A percentile compares a stretch with the other conserved stretches of the same genome.
Conservation (phyloP, 1,140 invertebrate genomes). For the Whitmania pigra region DNA sequence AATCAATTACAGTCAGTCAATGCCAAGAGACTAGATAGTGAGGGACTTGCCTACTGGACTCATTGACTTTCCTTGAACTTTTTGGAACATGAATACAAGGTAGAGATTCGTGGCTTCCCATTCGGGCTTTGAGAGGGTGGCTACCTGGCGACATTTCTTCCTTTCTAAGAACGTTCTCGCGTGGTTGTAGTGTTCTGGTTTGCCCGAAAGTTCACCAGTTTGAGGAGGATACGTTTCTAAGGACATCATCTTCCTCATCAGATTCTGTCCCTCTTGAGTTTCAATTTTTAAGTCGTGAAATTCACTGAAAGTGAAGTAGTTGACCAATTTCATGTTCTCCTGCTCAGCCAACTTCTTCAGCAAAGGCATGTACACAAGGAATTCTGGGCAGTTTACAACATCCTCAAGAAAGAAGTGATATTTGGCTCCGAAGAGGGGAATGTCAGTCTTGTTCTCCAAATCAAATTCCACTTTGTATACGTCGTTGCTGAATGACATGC, state of each 20-base stretch:
- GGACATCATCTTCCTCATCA: constrained; percentile 63
- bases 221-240: constrained; percentile 46
- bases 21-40: too few relatives aligned
- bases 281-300: constrained; percentile 58
- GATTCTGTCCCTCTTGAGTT: constrained; percentile 47
- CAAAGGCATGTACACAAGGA: constrained; percentile 81
- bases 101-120: constrained; percentile 67
- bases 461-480: constrained; percentile 67
- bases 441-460: constrained; percentile 52
- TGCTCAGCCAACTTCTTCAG: constrained; percentile 70
- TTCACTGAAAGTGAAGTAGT: constrained; percentile 61
- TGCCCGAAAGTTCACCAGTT: background rate
- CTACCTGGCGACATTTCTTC: constrained; percentile 27
- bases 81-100: too few relatives aligned
- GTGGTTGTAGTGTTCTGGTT: too few relatives aligned
- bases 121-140: constrained; percentile 71
- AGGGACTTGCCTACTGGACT: background rate
- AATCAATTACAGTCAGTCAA: too few relatives aligned
- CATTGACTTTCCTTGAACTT: background rate
- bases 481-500: constrained; percentile 68
- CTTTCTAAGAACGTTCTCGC: too few relatives aligned
- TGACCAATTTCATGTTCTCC: constrained; percentile 64
- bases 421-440: constrained; percentile 83
- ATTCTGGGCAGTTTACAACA: constrained; percentile 95
- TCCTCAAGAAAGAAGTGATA: constrained; percentile 91